Conservation (phyloP, 2,113 vertebrate genomes). For the Spermophilus dauricus region DNA sequence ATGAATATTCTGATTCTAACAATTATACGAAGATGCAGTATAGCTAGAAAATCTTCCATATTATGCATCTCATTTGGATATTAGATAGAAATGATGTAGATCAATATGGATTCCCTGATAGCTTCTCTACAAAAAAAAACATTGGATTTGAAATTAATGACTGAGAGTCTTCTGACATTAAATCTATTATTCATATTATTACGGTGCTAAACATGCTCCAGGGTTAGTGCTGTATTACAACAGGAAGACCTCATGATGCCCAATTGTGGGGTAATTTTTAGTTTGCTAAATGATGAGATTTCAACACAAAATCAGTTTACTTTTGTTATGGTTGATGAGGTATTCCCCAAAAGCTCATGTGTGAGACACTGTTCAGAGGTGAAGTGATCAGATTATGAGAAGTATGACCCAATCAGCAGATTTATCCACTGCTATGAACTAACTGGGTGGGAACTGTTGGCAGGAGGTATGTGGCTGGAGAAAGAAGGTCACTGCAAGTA, state of each 20-base stretch:
- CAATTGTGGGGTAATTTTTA: slow-evolving; percentile 70
- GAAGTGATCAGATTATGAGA: too few species aligned
- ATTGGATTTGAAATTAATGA: not conserved
- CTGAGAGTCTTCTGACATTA: not conserved
- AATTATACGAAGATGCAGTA: not conserved
- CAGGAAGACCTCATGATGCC: slow-evolving; percentile 42
- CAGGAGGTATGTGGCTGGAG: too few species aligned
- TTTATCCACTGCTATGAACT: too few species aligned
- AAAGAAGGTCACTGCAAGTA: too few species aligned
- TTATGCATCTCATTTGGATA: not conserved
- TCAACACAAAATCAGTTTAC: slow-evolving; percentile 72
- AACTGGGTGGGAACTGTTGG: too few species aligned
- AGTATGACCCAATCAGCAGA: too few species aligned
- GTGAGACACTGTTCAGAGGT: too few species aligned
- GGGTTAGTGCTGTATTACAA: not conserved
- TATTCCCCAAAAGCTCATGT: too few species aligned
- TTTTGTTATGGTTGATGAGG: not conserved
- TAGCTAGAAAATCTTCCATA: not conserved
- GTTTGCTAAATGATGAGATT: slow-evolving; percentile 79
- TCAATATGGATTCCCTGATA: not conserved
- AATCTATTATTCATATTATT: not conserved
- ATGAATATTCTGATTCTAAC: not conserved
- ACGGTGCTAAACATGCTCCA: slow-evolving; percentile 46
- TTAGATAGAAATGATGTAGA: not conserved
- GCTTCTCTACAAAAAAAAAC: not conserved